These are phyloP conservation scores for Manduca sexta DNA, from an alignment of 1,140 invertebrate species.

Conservation along the genomic window DNA sequence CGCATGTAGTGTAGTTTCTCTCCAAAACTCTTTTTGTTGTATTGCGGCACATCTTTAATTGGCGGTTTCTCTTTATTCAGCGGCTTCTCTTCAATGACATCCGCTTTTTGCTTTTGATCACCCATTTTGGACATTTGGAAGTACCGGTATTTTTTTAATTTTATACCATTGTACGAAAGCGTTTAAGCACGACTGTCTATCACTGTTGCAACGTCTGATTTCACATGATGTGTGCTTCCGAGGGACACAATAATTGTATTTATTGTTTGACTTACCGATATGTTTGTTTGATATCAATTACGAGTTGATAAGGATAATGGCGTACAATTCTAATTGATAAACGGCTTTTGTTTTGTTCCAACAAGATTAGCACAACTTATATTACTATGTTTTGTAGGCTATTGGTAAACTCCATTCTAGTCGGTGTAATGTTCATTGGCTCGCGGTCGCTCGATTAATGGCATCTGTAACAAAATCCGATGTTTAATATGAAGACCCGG, in stretches of 20 bases:
- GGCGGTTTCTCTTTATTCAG: slow-evolving; percentile 53
- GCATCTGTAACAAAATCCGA: slow-evolving; percentile 6
- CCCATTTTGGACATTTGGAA: slow-evolving; percentile 39
- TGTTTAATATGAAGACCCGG: slow-evolving; percentile 5
- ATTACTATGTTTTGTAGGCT: background rate
- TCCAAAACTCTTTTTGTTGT: slow-evolving; percentile 39
- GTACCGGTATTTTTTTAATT: slow-evolving; percentile 11
- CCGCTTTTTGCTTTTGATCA: slow-evolving; percentile 34
- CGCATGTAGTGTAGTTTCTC: slow-evolving; percentile 46
- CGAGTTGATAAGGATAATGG: slow-evolving; percentile 54
- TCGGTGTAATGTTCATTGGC: background rate
- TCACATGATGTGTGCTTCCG: slow-evolving; percentile 44
- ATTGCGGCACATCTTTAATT: slow-evolving; percentile 29
- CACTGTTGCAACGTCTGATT: slow-evolving; percentile 38
- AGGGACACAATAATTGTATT: slow-evolving; percentile 41
- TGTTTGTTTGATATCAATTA: slow-evolving; percentile 67
- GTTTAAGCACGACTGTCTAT: slow-evolving; percentile 22
- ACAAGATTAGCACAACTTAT: slow-evolving; percentile 1
- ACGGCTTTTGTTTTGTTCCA: slow-evolving; percentile 18
- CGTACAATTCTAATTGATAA: slow-evolving; percentile 38
- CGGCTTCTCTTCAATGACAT: slow-evolving; percentile 48
- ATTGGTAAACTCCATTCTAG: too few species aligned
- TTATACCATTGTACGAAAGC: slow-evolving; percentile 19
- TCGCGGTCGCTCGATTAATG: slow-evolving; percentile 2
- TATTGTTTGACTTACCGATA: slow-evolving; percentile 59